Base-by-base conservation (phyloP, 2,888 invertebrate genomes). In the Nephrocerus scutellatus region DNA sequence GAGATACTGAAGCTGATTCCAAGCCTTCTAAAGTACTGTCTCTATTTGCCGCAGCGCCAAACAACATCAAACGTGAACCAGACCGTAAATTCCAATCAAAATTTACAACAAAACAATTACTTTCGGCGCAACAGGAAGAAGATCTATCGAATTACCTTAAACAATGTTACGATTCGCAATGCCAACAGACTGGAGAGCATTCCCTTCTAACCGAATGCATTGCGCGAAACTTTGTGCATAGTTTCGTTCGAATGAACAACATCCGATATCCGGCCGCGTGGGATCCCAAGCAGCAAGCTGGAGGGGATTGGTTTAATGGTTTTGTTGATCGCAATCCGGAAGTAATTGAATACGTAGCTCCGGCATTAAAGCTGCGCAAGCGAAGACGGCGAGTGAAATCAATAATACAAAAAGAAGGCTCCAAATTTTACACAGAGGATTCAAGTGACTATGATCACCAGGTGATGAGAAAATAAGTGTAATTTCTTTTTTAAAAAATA, bases 71-170 rank as follows among this genome's bases (percentile, higher is more conserved):
- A 15, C 28, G 28, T 4, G 32, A 38, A 10, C 31, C 22, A n/a
- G n/a, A n/a, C n/a, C n/a, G n/a, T n/a, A n/a, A n/a, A 9, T 38
- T 38, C 32, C 38, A 38, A 20, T 38, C 38, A 6, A 38, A 38
- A 26, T 38, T 38, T 18, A 38, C 38, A 6, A 28, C 38, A 13
- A 38, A 38, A 15, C 38, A 38, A 21, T 14, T 38, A 13, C 38
- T 38, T 4, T 38, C 38, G 20, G 38, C 38, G 3, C 31, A 26
- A 12, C 31, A 38, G n/a, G 38, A 38, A 16, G 38, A 31, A 14
- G 19, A 22, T 21, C 15, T 38, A 16, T 26, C 32, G 20, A 29
- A 31, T n/a, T 38, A 38, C n/a, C 20, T 38, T 15, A 38, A 32
- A 22, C 38, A 38, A 20, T 38, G 32, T 16, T 38, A 38, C 21